phyloP scores from a whole-genome alignment of 2,797 vertebrate genomes.

The Callimico goeldii region DNA sequence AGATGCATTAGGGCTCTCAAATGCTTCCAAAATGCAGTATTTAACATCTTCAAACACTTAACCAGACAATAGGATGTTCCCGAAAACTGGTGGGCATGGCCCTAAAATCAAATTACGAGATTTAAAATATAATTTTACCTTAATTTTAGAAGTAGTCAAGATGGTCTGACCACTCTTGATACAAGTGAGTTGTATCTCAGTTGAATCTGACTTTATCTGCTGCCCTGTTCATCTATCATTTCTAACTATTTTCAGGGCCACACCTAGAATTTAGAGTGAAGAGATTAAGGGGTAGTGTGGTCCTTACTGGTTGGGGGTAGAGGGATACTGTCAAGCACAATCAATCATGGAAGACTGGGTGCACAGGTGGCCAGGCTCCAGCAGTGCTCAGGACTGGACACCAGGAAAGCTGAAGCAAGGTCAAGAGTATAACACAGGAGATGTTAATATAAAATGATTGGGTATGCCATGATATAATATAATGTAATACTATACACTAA shows the following conservation, averaged over 20 bases:
- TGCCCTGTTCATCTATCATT: neutral
- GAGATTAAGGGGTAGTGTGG: neutral
- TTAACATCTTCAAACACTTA: neutral
- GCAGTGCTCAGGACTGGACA: neutral
- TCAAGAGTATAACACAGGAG: neutral
- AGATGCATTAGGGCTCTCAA: neutral
- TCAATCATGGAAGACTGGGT: neutral
- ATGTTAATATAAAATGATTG: neutral
- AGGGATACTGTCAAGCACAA: neutral
- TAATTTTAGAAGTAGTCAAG: neutral
- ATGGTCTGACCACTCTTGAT: neutral
- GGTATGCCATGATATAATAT: neutral
- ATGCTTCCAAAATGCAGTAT: neutral
- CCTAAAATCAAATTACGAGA: neutral
- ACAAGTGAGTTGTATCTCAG: neutral
- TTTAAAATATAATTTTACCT: neutral
- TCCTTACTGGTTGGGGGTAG: neutral
- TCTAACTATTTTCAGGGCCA: neutral
- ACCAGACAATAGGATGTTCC: neutral
- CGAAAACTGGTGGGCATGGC: neutral
- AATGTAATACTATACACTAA: neutral
- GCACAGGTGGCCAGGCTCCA: neutral
- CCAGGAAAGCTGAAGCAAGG: neutral
- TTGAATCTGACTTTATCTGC: neutral
- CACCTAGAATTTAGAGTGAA: neutral